Conservation (phyloP, 2,888 invertebrate genomes). For the Trachelus tabidus region DNA sequence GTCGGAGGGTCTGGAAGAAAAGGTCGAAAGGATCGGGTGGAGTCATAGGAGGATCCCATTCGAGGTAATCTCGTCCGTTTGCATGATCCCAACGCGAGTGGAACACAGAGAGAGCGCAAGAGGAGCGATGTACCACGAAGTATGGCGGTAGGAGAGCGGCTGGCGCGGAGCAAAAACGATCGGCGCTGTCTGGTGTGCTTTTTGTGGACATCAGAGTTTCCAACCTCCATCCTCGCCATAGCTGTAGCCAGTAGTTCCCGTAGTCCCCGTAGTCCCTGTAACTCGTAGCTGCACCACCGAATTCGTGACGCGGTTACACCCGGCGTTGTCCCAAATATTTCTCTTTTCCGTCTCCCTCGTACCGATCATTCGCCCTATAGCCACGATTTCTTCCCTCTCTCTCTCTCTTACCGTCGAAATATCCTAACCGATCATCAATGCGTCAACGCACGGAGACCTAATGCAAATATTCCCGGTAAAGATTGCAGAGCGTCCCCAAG, state of each 20-base stretch:
- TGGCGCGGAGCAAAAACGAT: slow-evolving; percentile 64
- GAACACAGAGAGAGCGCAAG: slow-evolving; percentile 53
- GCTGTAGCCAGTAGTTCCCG: slow-evolving; percentile 27
- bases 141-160: slow-evolving; percentile 59
- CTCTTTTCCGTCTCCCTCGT: neutral
- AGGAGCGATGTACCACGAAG: slow-evolving; percentile 61
- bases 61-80: slow-evolving; percentile 39
- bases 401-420: neutral
- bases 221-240: slow-evolving; percentile 55
- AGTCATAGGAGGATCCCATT: no score
- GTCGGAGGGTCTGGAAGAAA: no score
- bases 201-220: slow-evolving; percentile 64
- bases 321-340: slow-evolving; percentile 33
- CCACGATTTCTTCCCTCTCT: neutral
- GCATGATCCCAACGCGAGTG: slow-evolving; percentile 43
- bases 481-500: no score
- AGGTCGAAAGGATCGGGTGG: no score
- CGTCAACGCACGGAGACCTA: no score
- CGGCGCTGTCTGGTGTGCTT: slow-evolving; percentile 66
- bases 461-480: no score
- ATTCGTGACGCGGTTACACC: slow-evolving; percentile 49
- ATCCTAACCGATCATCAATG: no score
- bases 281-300: slow-evolving; percentile 34
- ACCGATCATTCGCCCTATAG: neutral
- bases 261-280: slow-evolving; percentile 33